Conservation (phyloP, 2,113 vertebrate species). For the Limanda limanda region DNA sequence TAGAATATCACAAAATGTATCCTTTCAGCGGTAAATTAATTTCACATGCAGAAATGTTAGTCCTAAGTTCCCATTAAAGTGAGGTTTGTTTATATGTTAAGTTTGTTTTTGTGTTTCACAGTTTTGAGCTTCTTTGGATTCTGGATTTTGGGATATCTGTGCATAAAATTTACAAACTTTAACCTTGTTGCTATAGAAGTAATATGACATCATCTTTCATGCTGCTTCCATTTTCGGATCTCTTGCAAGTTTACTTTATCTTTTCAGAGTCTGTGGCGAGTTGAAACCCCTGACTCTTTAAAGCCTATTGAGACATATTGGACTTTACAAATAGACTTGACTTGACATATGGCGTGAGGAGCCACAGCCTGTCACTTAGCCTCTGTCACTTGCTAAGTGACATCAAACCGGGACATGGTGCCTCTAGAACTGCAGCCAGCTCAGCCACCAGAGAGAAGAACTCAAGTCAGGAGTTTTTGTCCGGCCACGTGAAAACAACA, state of each 20-base stretch:
- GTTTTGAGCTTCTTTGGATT: not conserved
- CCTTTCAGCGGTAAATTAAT: not conserved
- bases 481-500: not conserved
- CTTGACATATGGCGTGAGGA: slow-evolving; percentile 49
- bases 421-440: slow-evolving; percentile 23
- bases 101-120: not conserved
- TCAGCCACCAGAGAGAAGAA: slow-evolving; percentile 16
- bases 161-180: not conserved
- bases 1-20: not conserved
- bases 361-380: slow-evolving; percentile 50
- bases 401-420: slow-evolving; percentile 35
- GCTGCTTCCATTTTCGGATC: not conserved
- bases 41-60: not conserved
- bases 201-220: not conserved
- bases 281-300: slow-evolving; percentile 9
- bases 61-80: not conserved
- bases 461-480: slow-evolving; percentile 6
- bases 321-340: slow-evolving; percentile 42
- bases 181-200: not conserved
- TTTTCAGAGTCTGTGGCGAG: not conserved
- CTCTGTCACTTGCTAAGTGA: slow-evolving; percentile 53
- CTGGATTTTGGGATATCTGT: not conserved
- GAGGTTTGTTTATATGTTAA: not conserved
- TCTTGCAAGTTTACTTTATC: not conserved
- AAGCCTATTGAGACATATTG: slow-evolving; percentile 26